Evolutionary conservation across 1,140 invertebrate genomes (phyloP).

Genomic region (Alviniconcha marisindica): DNA sequence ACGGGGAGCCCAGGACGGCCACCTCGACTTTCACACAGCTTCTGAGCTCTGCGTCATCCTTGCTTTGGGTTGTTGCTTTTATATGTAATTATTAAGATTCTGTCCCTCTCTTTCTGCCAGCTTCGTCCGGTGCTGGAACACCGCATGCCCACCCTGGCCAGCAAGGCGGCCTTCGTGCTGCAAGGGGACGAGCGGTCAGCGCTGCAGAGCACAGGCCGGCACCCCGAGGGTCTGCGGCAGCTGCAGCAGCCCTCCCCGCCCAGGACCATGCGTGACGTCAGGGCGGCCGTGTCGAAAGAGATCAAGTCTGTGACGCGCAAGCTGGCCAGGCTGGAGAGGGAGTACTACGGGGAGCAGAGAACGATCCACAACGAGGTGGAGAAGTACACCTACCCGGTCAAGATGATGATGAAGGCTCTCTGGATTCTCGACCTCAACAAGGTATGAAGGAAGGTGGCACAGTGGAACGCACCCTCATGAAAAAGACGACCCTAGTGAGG

Average conservation of each 20-base stretch:
- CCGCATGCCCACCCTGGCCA: conserved; percentile 59
- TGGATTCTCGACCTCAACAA: conserved; percentile 55
- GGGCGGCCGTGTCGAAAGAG: conserved; percentile 48
- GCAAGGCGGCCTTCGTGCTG: conserved; percentile 50
- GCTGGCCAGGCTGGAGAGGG: conserved; percentile 51
- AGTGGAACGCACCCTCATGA: too few species aligned
- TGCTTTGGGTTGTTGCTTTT: too few species aligned
- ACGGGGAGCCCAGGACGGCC: too few species aligned
- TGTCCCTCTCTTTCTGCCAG: conserved; percentile 32
- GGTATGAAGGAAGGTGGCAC: too few species aligned
- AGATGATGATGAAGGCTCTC: conserved; percentile 54
- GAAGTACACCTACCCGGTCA: conserved; percentile 49
- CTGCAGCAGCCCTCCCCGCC: conserved; percentile 44
- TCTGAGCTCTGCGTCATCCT: too few species aligned
- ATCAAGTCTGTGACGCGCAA: conserved; percentile 50
- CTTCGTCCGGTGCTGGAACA: conserved; percentile 56
- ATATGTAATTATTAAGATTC: too few species aligned
- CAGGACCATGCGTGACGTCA: conserved; percentile 50
- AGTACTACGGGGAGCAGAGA: conserved; percentile 54
- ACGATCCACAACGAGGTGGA: conserved; percentile 58
- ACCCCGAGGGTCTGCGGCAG: conserved; percentile 27
- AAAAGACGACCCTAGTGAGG: too few species aligned
- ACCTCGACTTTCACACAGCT: too few species aligned
- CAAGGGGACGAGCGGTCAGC: conserved; percentile 37
- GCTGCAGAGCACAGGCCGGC: not conserved